phyloP scores from a whole-genome alignment of 2,797 vertebrate species.

The Ficedula albicollis region DNA sequence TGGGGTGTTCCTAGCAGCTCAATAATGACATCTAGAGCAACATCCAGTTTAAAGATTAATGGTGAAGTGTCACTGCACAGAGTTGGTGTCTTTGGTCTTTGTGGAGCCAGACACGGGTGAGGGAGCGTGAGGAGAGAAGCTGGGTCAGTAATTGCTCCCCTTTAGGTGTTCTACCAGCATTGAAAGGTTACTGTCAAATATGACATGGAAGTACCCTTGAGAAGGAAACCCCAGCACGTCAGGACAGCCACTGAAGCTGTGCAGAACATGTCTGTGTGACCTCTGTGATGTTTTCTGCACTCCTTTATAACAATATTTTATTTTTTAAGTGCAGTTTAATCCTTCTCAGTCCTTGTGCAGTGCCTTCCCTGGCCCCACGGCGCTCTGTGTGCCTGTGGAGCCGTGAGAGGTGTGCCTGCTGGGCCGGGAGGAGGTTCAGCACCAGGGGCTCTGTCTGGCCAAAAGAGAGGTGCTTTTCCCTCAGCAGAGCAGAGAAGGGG shows the following conservation, averaged over 20 bases:
- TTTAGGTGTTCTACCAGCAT: rapidly evolving
- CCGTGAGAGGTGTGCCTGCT: rapidly evolving
- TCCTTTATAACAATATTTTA: not conserved
- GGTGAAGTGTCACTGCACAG: not conserved
- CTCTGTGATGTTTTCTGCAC: not conserved
- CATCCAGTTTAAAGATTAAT: too few species aligned
- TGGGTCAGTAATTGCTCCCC: not conserved
- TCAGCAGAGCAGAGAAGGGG: not conserved
- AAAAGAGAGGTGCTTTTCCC: too few species aligned
- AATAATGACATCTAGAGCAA: not conserved
- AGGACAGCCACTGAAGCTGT: not conserved
- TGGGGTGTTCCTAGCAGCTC: not conserved
- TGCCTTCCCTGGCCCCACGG: not conserved
- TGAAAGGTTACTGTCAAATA: not conserved
- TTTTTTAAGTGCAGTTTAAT: not conserved
- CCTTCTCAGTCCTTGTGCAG: not conserved
- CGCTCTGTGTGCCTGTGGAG: not conserved
- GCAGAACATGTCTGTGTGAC: rapidly evolving
- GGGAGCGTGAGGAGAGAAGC: not conserved
- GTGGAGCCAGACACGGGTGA: not conserved
- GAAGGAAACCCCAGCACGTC: not conserved
- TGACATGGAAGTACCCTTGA: not conserved
- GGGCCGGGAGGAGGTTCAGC: not conserved
- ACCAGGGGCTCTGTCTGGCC: not conserved
- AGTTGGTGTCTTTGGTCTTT: not conserved